Evolutionary conservation across 1,140 invertebrate genomes (phyloP).

Genomic region (Cydia splendana): DNA sequence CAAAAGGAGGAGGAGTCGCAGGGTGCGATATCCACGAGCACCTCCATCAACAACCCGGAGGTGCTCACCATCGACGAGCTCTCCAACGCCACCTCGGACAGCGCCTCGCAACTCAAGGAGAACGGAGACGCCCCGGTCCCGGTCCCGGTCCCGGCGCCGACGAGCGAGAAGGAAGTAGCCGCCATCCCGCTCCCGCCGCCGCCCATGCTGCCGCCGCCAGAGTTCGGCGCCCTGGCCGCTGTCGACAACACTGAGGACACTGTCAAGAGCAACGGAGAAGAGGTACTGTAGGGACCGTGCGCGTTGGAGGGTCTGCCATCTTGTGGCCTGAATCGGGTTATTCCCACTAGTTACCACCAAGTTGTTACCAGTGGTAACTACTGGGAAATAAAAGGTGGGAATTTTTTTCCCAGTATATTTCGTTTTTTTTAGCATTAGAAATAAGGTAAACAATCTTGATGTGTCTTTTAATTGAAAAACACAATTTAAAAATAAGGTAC

Average conservation of each 20-base stretch:
- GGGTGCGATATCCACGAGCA: constrained; percentile 55
- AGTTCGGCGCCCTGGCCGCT: constrained; percentile 56
- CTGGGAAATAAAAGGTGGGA: no score
- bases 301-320: no score
- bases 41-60: constrained; percentile 60
- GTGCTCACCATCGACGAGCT: constrained; percentile 68
- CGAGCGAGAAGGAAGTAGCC: constrained; percentile 71
- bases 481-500: no score
- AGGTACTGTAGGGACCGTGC: no score
- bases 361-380: no score
- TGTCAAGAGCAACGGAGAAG: constrained; percentile 41
- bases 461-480: no score
- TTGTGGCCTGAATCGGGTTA: no score
- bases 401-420: no score
- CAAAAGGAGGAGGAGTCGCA: constrained; percentile 80
- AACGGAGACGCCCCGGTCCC: not conserved
- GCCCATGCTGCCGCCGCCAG: constrained; percentile 45
- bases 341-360: no score
- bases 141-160: not conserved
- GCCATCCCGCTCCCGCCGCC: constrained; percentile 79
- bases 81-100: constrained; percentile 61
- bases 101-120: constrained; percentile 50
- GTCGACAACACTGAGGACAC: constrained; percentile 40
- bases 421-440: no score
- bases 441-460: no score